phyloP scores from a whole-genome alignment of 2,888 invertebrate genomes.

The Idaea biselata region DNA sequence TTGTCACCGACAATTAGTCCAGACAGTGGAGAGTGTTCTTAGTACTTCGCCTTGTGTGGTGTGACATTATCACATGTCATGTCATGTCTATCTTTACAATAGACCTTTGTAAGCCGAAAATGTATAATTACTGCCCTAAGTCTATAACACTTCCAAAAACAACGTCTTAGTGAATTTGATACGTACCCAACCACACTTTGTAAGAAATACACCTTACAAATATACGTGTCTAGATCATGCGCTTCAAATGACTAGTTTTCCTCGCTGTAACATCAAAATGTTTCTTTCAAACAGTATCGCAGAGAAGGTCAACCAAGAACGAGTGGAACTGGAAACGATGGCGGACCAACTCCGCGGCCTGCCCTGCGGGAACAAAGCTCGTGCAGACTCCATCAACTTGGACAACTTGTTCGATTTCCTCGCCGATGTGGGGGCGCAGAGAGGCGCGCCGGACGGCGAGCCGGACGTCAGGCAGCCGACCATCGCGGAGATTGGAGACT shows the following conservation, averaged over 20 bases:
- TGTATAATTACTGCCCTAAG: too few species aligned
- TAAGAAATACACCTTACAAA: too few species aligned
- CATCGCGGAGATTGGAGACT: conserved; percentile 91
- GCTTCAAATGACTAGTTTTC: too few species aligned
- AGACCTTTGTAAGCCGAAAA: too few species aligned
- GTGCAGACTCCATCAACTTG: conserved; percentile 90
- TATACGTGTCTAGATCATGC: too few species aligned
- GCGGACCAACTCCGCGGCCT: conserved; percentile 68
- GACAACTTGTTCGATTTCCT: conserved; percentile 95
- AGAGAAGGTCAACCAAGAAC: conserved; percentile 83
- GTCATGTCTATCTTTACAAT: too few species aligned
- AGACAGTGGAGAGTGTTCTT: neutral
- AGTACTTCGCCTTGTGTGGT: too few species aligned
- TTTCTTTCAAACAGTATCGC: conserved; percentile 69
- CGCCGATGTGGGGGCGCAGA: conserved; percentile 84
- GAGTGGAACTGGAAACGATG: conserved; percentile 77
- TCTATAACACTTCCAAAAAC: too few species aligned
- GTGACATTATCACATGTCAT: too few species aligned
- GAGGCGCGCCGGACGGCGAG: conserved; percentile 74
- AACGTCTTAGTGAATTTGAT: too few species aligned
- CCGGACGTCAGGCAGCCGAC: conserved; percentile 82
- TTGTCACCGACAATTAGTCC: neutral
- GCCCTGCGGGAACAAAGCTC: conserved; percentile 52
- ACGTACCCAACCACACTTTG: too few species aligned
- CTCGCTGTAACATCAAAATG: neutral